These are phyloP conservation scores for Diachasmimorpha longicaudata DNA, from an alignment of 1,140 invertebrate species.

Conservation along the genomic window DNA sequence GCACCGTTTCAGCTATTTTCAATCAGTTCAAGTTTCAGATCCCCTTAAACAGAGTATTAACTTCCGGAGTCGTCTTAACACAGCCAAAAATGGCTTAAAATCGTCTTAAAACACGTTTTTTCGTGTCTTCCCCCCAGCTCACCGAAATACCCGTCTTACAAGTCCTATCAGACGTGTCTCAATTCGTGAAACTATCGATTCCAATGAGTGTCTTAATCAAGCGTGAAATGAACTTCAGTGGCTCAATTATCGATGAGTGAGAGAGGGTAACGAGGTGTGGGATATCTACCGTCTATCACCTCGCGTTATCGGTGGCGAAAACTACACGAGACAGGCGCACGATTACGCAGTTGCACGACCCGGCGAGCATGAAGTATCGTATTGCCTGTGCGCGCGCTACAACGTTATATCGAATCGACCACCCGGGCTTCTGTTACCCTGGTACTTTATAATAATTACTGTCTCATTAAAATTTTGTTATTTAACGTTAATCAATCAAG, in stretches of 20 bases:
- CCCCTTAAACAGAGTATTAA: too few species aligned
- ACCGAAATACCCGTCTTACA: too few species aligned
- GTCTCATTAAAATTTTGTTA: constrained; percentile 61
- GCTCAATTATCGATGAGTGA: background rate
- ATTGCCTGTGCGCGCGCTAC: constrained; percentile 29
- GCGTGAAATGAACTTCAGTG: background rate
- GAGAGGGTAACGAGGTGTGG: background rate
- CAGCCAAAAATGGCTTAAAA: too few species aligned
- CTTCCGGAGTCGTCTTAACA: too few species aligned
- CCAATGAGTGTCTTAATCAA: background rate
- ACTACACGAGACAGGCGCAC: constrained; percentile 36
- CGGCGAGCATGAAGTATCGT: constrained; percentile 44
- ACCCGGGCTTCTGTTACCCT: constrained; percentile 49
- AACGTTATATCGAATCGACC: constrained; percentile 31
- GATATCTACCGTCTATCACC: constrained; percentile 27
- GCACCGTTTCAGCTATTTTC: too few species aligned
- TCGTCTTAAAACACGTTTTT: too few species aligned
- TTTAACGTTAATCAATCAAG: constrained; percentile 58
- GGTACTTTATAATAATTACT: constrained; percentile 62
- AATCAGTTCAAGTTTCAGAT: too few species aligned
- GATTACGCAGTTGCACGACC: constrained; percentile 55
- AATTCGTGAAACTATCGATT: too few species aligned
- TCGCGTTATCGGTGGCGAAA: constrained; percentile 37
- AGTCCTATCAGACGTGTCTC: too few species aligned
- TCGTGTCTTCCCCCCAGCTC: too few species aligned